Evolutionary conservation across 2,888 invertebrate genomes (phyloP).

Genomic region (Allolobophora icterica): DNA sequence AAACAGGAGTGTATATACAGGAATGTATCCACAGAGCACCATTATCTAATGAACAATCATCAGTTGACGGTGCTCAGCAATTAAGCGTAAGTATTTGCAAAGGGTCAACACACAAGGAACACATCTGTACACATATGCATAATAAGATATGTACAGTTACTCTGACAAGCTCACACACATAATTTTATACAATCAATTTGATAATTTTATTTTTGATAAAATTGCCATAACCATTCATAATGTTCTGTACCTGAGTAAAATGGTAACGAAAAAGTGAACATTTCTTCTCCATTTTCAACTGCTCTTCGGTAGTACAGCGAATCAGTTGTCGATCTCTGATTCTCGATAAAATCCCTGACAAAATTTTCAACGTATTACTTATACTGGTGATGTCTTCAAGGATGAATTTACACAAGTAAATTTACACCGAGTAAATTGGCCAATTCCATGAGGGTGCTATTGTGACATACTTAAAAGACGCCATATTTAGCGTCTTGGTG

Average conservation of each 20-base stretch:
- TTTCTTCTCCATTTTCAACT: constrained; percentile 50
- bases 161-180: neutral
- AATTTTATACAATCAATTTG: neutral
- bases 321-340: constrained; percentile 52
- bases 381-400: neutral
- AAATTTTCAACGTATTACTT: neutral
- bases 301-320: constrained; percentile 58
- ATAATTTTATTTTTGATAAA: neutral
- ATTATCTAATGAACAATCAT: neutral
- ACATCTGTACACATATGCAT: no score
- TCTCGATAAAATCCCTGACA: constrained; percentile 48
- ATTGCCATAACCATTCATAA: neutral
- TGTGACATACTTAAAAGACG: neutral
- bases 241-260: constrained; percentile 44
- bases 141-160: neutral
- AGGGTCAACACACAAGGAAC: neutral
- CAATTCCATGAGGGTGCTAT: neutral
- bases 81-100: neutral
- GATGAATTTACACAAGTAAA: neutral
- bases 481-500: neutral
- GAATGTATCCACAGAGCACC: neutral
- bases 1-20: neutral
- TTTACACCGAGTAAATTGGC: neutral
- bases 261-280: constrained; percentile 50
- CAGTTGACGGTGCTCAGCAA: neutral